Base-by-base conservation (phyloP, 2,888 invertebrate genomes). In the Andrena flavipes region DNA sequence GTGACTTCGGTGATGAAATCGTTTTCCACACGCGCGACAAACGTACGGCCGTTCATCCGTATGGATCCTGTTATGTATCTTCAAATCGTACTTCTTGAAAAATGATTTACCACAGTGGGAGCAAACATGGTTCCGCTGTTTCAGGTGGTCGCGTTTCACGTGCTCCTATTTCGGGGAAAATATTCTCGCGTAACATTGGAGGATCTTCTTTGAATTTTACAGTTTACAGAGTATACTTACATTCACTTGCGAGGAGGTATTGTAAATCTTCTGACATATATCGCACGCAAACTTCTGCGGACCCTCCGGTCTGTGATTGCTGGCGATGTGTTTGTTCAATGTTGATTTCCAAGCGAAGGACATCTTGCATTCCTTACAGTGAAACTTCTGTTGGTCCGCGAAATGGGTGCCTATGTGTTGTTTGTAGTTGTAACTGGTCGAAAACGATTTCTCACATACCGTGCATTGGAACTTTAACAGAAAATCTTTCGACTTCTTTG, bases 271-370 rank as follows among this genome's bases (percentile, higher is more conserved):
- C 35, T 92, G 90, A 74, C 94, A 94, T 30, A 92, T 91, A 30
- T 93, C 90, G 33, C 94, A 94, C 3, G 91, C 88, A 71, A 92
- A 93, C 42, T 92, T 92, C 54, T 92, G 92, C 10, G 90, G 91
- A 6, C 91, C 91, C 56, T 92, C 91, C 1, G 90, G 88, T 56
- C 91, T 88, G 71, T 94, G 94, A 77, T 90, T 88, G 33, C 88
- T 91, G 0, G 91, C 89, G 20, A 93, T 90, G 78, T 94, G 94
- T 78, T 94, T 94, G 63, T 93, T 93, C 29, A 94, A 84, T 0
- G 94, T 94, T 3, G 94, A 93, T 82, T 93, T 94, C 94, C 94
- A 94, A 0, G 94, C 94, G 74, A 94, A 94, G 0, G 91, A 90
- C 54, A 91, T 85, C 2, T 91, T 91, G 76, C 94, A 94, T 49